Evolutionary conservation across 1,140 invertebrate species (phyloP), one percentile per base, ranked within the genome.

Genomic region (Oppia nitens): DNA sequence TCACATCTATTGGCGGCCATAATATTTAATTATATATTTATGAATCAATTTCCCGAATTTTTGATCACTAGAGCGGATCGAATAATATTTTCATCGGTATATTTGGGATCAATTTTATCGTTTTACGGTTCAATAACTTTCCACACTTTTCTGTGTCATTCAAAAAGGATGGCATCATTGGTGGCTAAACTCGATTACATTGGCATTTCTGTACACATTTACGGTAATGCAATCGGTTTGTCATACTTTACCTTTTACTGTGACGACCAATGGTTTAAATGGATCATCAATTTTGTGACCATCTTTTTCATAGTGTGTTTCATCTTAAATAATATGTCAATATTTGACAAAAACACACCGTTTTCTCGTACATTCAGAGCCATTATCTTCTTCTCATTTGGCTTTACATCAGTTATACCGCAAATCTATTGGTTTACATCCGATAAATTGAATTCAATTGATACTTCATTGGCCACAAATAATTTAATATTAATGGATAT

Each of bases 71-170:
- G 32, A 9, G 6, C 67, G 70, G 90, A 94, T 68, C 94, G 94
- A 74, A 73, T 91, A 62, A 86, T 88, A 26, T 90, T 93, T 70
- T 82, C 85, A 26, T 81, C 82, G 45, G 98, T 97, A 72, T 98
- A 98, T 72, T 76, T 83, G 45, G 92, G 95, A 58, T 95, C 93
- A 62, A 97, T 98, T 63, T 78, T 93, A n/a, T 99, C 95, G 74
- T 76, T 98, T 32, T 91, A 92, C 57, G 85, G 94, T 70, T 98
- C 93, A 6, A 96, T 90, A 74, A 83, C 89, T 60, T 99, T 97
- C 75, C 95, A 99, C 74, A 98, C 94, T 52, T 79, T 98, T 28
- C 91, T 88, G 71, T 98, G 95, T 75, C 95, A 99, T 73, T 97
- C 93, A 24, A 87, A 95, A 72, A 40, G 17, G 17, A 40, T 17